Evolutionary conservation across 1,140 invertebrate species (phyloP), one percentile per base, ranked within the genome.

Genomic region (Drosophila navojoa): DNA sequence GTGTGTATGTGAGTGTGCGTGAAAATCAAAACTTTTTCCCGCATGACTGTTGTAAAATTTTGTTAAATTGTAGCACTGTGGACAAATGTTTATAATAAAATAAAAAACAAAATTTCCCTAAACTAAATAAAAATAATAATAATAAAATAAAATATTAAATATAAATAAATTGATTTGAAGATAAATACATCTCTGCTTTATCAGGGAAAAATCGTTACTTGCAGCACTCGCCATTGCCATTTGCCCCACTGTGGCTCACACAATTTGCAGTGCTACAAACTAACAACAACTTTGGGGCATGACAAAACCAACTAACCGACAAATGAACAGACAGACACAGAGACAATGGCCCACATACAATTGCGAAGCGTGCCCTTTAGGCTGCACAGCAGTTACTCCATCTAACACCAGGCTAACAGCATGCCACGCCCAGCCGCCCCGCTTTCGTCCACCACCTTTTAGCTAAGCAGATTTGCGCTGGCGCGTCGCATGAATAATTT

Each of bases 401-500:
- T 47, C 60, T 64, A 44, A 52, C 57, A 19, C n/a, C 40, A 25
- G 9, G 19, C 35, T 3, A 16, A 16, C n/a, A 32, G 13, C 7
- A 35, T 22, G 62, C 45, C 58, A 16, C 44, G 11, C 40, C 45
- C 7, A n/a, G 16, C 25, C 45, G 2, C 29, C 29, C 16, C 6
- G n/a, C 40, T n/a, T n/a, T 3, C 3, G 4, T 2, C 35, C 11
- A 13, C 11, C 11, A 42, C 22, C 4, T 62, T 25, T 16, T 25
- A 5, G 19, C 79, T 81, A 81, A 81, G 74, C 79, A 81, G 74
- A 81, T 77, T 77, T 81, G 74, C 63, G 74, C 64, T 77, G 63
- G 74, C 71, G 71, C 79, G 71, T 82, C 68, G 75, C 81, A 86
- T 81, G 78, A 85, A 86, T 86, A 86, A 86, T 86, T 86, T 86